Conservation (phyloP, 2,797 vertebrate genomes). For the Betta splendens region DNA sequence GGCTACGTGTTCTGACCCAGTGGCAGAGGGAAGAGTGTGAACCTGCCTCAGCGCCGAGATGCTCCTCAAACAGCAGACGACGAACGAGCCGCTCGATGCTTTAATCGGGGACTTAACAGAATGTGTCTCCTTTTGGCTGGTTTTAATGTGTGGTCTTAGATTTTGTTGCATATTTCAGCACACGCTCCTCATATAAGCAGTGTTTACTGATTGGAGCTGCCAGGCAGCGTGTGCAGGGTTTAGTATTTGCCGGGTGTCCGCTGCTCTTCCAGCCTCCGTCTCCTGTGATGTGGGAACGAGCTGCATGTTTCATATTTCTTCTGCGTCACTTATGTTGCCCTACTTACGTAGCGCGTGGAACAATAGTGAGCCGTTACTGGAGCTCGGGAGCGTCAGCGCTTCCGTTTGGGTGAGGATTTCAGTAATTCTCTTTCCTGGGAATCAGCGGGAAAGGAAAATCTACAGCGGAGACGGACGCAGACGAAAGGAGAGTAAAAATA, state of each 20-base stretch:
- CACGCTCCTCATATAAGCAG: neutral
- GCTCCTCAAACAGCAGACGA: no score
- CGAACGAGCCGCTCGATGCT: no score
- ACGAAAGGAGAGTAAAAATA: conserved; percentile 71
- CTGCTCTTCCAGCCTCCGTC: neutral
- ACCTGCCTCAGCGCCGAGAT: no score
- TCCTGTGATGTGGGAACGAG: conserved; percentile 4
- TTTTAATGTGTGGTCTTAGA: no score
- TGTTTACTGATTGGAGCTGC: neutral
- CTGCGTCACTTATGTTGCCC: conserved; percentile 5
- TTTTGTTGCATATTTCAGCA: neutral
- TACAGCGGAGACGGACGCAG: conserved; percentile 38
- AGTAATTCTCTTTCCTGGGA: conserved; percentile 54
- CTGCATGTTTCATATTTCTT: neutral
- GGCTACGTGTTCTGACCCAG: no score
- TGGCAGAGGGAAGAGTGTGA: no score
- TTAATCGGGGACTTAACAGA: no score
- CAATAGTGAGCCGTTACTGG: conserved; percentile 7
- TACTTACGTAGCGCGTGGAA: conserved; percentile 21
- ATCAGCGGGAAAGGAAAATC: conserved; percentile 47
- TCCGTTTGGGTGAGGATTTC: conserved; percentile 36
- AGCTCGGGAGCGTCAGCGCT: neutral
- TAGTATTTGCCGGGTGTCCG: neutral
- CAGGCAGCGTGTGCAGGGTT: neutral
- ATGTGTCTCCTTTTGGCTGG: no score